These are phyloP conservation scores for Sialis fuliginosa DNA, from an alignment of 2,888 invertebrate genomes.

Conservation along the genomic window DNA sequence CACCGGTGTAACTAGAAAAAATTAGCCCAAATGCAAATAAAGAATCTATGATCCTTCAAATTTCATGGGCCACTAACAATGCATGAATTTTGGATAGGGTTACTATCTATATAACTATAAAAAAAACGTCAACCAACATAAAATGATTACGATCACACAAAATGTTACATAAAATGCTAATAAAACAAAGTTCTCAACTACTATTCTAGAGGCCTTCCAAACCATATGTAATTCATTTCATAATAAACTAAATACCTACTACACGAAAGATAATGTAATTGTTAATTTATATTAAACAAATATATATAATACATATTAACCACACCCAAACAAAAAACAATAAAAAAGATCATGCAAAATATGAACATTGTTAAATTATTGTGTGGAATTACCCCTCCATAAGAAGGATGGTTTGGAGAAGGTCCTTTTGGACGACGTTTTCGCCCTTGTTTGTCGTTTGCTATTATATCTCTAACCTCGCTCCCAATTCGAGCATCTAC, in stretches of 20 bases:
- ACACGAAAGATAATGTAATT: not conserved
- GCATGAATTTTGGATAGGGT: conserved; percentile 5
- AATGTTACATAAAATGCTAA: too few relatives aligned
- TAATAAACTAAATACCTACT: too few relatives aligned
- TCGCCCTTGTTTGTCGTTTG: conserved; percentile 32
- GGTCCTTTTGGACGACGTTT: conserved; percentile 34
- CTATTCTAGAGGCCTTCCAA: too few relatives aligned
- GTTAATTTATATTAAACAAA: not conserved
- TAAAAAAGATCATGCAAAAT: too few relatives aligned
- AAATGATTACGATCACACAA: too few relatives aligned
- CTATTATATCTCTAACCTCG: conserved; percentile 28
- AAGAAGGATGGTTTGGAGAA: conserved; percentile 29
- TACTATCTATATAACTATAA: too few relatives aligned
- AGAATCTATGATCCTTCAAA: too few relatives aligned
- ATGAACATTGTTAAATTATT: too few relatives aligned
- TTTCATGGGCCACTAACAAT: conserved; percentile 4
- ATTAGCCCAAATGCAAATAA: conserved; percentile 8
- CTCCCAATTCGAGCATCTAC: conserved; percentile 43
- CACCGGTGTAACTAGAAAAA: too few relatives aligned
- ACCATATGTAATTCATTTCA: too few relatives aligned
- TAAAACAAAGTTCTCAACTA: too few relatives aligned
- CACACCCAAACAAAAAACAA: not conserved
- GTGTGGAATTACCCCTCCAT: conserved; percentile 23
- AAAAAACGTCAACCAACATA: too few relatives aligned
- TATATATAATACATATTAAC: conserved; percentile 8